Base-by-base conservation (phyloP, 2,113 vertebrate species). In the Mugil cephalus region DNA sequence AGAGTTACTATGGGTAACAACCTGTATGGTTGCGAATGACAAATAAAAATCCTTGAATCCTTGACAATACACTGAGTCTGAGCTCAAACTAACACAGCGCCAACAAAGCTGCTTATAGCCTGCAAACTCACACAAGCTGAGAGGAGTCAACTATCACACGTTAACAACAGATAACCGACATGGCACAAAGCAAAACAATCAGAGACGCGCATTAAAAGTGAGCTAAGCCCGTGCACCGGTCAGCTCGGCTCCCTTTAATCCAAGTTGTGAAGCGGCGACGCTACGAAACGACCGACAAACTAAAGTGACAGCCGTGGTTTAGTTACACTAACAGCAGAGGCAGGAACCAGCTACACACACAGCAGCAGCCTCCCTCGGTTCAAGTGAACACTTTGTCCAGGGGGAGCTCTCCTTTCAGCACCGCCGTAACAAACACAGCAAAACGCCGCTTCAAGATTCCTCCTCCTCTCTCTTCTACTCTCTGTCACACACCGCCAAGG, bases 381-480 rank as follows among this genome's bases (percentile, higher is more conserved):
- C 24, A 30, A 30, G 5, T 30, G 5, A 30, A 30, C 24, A 30
- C 24, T 30, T 30, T 30, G 24, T 30, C 2, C 24, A 30, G 24
- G 24, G n/a, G 40, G 90, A 91, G 86, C 93, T 93, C 55, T 93
- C 86, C 89, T 12, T 91, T 92, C 93, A 94, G 92, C 87, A 93
- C 90, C 86, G 56, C 61, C 61, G 69, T 0, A 1, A 42, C 10
- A 39, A 18, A 52, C 62, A 43, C 58, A 14, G 8, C 17, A 19
- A n/a, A 6, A n/a, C 45, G 24, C 54, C 14, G 60, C 60, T 55
- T 17, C 17, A 43, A 53, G 11, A 30, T 30, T 30, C 11, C 1
- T n/a, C 30, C 47, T 4, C 21, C 56, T 9, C 35, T n/a, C 40
- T 68, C 24, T 17, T 21, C 39, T 60, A 71, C 58, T 24, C 56